Evolutionary conservation across 2,888 invertebrate genomes (phyloP), one percentile per base, ranked within the genome.

Genomic region (Lysandra bellargus): DNA sequence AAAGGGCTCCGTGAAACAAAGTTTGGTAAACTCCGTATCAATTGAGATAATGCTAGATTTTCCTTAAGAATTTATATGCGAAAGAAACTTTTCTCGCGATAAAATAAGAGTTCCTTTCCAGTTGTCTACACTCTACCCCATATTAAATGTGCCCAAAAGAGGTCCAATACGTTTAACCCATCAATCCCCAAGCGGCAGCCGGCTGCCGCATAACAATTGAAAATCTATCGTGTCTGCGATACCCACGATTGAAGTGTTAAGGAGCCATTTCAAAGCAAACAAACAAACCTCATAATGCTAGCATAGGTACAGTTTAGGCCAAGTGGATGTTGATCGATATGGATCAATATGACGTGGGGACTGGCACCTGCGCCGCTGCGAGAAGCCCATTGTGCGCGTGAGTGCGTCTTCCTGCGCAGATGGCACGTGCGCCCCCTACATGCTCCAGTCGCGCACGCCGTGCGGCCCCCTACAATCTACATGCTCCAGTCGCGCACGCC

Each of bases 371-470:
- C 49, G 49, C 9, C 49, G 49, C 84, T 85, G 84, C 84, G 82
- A 74, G 92, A 93, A 93, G 92, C 93, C 92, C 90, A 89, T 89
- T 89, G 91, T 91, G 90, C 92, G 91, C 86, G 87, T 88, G 90
- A 91, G 89, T 87, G 91, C 84, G 86, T 86, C 91, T 93, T 94
- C 94, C 93, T 90, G 92, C 87, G 88, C 93, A 94, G 90, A 90
- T 93, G 93, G 92, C 93, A 90, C 93, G 93, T 91, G 93, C 93
- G 64, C 76, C 80, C 83, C 84, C 82, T 84, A 85, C 84, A 86
- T 85, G 85, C 80, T 49, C 72, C 53, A 53, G 72, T 77, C 30
- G 69, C 78, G 78, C 61, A 61, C 77, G 80, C 83, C 84, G 84
- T 81, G 82, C 82, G 84, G 83, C 86, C 86, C 81, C 7, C 61